phyloP scores from a whole-genome alignment of 2,888 invertebrate genomes.

The Craniophora ligustri region DNA sequence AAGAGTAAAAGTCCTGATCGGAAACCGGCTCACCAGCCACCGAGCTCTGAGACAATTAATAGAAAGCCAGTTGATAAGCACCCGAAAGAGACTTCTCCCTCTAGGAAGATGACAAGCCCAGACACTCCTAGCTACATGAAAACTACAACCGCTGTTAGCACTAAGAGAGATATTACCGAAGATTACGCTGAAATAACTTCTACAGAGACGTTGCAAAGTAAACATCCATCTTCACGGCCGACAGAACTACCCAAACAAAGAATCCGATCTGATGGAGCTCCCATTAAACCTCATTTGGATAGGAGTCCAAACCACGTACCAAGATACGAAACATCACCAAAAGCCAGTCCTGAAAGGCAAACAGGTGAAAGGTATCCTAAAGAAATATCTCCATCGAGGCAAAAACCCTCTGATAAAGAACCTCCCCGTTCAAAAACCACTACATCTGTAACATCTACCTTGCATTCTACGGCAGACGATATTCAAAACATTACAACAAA shows the following conservation, averaged over 20 bases:
- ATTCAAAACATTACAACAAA: conserved; percentile 34
- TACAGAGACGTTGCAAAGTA: conserved; percentile 15
- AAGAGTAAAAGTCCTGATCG: conserved; percentile 39
- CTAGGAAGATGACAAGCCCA: conserved; percentile 19
- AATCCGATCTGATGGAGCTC: conserved; percentile 1
- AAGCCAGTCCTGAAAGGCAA: conserved; percentile 27
- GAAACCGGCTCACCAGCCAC: conserved; percentile 15
- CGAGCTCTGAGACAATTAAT: conserved; percentile 7
- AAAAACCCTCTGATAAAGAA: conserved; percentile 15
- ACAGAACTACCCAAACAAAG: conserved; percentile 11
- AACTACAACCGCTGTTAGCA: conserved; percentile 40
- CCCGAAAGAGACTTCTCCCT: conserved; percentile 19
- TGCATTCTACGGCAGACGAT: conserved; percentile 46
- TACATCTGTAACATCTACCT: conserved; percentile 41
- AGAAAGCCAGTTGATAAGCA: conserved; percentile 9
- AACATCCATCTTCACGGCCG: conserved; percentile 4
- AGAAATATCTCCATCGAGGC: conserved; percentile 40
- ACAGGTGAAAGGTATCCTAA: conserved; percentile 22
- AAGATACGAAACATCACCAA: conserved; percentile 20
- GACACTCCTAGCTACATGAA: conserved; percentile 38
- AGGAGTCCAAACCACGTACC: conserved; percentile 21
- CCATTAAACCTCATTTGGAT: conserved; percentile 32
- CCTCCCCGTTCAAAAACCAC: conserved; percentile 46
- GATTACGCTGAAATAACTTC: conserved; percentile 4
- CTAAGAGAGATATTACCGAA: conserved; percentile 31